Percentiles rank a stretch among this genome's conserved stretches.
Evolutionary conservation across 2,113 vertebrate species (phyloP).

Genomic region (Nothocercus julius): DNA sequence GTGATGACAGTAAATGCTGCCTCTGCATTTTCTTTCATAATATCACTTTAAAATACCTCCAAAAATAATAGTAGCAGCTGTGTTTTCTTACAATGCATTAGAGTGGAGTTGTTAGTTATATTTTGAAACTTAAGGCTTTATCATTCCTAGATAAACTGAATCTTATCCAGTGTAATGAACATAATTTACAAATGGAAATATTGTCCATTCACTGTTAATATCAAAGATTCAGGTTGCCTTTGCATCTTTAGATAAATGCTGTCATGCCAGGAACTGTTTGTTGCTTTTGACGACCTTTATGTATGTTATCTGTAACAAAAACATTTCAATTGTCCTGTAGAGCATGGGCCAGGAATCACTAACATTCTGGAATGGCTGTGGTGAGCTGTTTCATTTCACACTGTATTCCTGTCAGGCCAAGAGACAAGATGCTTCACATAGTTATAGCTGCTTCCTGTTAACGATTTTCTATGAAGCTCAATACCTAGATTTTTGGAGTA

Average conservation of each 20-base stretch:
- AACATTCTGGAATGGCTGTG: neutral
- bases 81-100: neutral
- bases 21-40: neutral
- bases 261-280: neutral
- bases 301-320: neutral
- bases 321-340: neutral
- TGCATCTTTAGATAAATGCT: neutral
- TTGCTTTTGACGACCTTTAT: neutral
- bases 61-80: neutral
- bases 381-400: neutral
- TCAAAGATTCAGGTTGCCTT: neutral
- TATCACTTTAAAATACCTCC: neutral
- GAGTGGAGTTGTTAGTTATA: neutral
- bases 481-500: neutral
- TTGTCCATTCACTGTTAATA: rapidly evolving
- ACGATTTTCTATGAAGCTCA: neutral
- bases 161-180: neutral
- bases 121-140: neutral
- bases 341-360: neutral
- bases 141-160: neutral
- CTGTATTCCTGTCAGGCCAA: neutral
- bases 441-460: neutral
- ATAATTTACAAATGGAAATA: neutral
- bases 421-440: neutral
- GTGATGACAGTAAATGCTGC: neutral